A percentile compares a stretch with the other conserved stretches of the same genome.
Conservation (phyloP, 2,797 vertebrate genomes). For the Furcifer pardalis region DNA sequence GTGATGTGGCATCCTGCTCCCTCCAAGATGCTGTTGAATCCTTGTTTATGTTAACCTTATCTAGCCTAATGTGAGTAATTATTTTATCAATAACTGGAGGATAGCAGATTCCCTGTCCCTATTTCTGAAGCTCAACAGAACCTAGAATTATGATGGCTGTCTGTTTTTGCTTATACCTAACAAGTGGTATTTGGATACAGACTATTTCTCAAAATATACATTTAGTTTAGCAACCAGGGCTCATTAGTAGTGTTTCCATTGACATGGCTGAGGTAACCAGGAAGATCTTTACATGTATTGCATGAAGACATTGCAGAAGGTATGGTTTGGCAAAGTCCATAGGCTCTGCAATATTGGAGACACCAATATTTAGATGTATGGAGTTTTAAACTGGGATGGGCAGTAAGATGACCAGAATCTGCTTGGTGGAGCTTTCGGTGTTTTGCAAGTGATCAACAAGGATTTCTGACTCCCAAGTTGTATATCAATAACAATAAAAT, state of each 20-base stretch:
- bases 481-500: neutral
- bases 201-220: neutral
- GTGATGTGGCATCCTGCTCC: too few relatives aligned
- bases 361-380: neutral
- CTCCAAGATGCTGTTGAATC: neutral
- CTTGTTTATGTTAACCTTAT: neutral
- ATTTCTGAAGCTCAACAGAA: too few relatives aligned
- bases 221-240: neutral
- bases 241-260: neutral
- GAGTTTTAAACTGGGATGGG: neutral
- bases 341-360: neutral
- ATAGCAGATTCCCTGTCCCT: neutral
- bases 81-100: neutral
- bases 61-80: neutral
- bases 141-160: neutral
- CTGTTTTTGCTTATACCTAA: neutral
- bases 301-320: neutral
- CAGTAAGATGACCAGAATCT: neutral
- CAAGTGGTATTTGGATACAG: neutral
- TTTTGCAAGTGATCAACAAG: too few relatives aligned
- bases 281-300: neutral
- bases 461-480: neutral
- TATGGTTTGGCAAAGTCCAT: neutral
- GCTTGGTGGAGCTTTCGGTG: neutral
- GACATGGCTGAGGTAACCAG: neutral